phyloP scores from a whole-genome alignment of 2,113 vertebrate species.

The Triplophysa rosa region DNA sequence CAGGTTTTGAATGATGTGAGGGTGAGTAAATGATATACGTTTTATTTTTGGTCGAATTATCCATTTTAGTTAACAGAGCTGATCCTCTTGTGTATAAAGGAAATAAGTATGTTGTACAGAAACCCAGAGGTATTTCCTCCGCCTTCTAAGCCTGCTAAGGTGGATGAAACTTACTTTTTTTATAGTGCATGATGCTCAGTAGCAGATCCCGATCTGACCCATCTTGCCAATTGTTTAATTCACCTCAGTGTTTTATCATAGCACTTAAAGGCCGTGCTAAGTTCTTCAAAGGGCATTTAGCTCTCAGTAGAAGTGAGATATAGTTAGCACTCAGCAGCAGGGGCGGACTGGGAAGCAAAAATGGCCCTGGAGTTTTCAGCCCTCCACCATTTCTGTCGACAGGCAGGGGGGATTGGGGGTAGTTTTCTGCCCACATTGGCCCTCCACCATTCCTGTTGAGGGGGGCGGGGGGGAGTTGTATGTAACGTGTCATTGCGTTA shows the following conservation, averaged over 20 bases:
- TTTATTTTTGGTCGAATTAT: too few species aligned
- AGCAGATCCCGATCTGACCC: not conserved
- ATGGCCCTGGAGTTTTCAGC: too few species aligned
- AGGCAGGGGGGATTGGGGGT: too few species aligned
- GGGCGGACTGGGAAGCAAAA: too few species aligned
- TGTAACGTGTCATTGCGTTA: too few species aligned
- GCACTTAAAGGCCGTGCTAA: constrained; percentile 3
- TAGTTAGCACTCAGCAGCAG: not conserved
- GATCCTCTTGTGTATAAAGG: not conserved
- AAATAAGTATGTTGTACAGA: not conserved
- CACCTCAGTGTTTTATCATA: constrained; percentile 3
- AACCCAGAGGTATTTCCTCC: not conserved
- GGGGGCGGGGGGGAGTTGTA: too few species aligned
- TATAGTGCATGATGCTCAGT: constrained; percentile 1
- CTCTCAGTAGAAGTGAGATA: not conserved
- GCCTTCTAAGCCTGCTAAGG: not conserved
- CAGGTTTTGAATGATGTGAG: too few species aligned
- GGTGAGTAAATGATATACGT: too few species aligned
- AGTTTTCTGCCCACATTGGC: too few species aligned
- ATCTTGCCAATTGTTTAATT: constrained; percentile 23
- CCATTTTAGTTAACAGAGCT: too few species aligned
- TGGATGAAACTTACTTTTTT: not conserved
- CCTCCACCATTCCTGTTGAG: too few species aligned
- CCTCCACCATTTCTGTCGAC: too few species aligned
- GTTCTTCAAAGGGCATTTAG: constrained; percentile 20